A percentile compares a stretch with the other conserved stretches of the same genome.
Evolutionary conservation across 2,113 vertebrate species (phyloP).

Genomic region (Lichenostomus cassidix): DNA sequence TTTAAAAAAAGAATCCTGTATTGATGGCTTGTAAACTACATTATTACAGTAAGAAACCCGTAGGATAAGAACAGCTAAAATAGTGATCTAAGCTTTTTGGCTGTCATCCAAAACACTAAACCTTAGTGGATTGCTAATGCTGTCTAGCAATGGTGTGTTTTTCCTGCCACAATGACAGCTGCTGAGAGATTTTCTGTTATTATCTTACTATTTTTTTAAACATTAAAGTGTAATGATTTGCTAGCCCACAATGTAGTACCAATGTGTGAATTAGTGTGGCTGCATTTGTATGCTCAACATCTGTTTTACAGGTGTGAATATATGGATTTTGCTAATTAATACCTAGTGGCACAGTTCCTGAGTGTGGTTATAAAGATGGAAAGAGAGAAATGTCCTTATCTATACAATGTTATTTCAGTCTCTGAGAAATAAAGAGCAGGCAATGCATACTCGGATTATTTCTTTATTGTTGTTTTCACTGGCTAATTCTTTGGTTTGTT

Average conservation of each 20-base stretch:
- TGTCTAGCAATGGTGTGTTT: not conserved
- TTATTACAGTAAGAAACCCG: not conserved
- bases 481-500: not conserved
- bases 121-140: not conserved
- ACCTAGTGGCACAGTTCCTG: not conserved
- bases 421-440: not conserved
- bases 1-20: not conserved
- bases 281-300: slow-evolving; percentile 18
- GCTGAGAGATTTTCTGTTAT: slow-evolving; percentile 64
- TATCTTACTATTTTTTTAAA: slow-evolving; percentile 31
- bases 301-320: slow-evolving; percentile 58
- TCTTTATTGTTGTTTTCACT: not conserved
- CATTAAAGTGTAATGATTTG: slow-evolving; percentile 47
- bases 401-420: not conserved
- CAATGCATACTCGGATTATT: not conserved
- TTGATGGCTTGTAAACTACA: not conserved
- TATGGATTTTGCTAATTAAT: not conserved
- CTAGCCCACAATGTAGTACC: not conserved
- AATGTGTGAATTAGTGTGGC: not conserved
- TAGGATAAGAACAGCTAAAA: not conserved
- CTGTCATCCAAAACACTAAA: not conserved
- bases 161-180: slow-evolving; percentile 57
- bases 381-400: not conserved
- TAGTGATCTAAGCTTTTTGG: slow-evolving; percentile 8
- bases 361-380: not conserved